Evolutionary conservation across 1,140 invertebrate genomes (phyloP), one percentile per base, ranked within the genome.

Genomic region (Apis laboriosa): DNA sequence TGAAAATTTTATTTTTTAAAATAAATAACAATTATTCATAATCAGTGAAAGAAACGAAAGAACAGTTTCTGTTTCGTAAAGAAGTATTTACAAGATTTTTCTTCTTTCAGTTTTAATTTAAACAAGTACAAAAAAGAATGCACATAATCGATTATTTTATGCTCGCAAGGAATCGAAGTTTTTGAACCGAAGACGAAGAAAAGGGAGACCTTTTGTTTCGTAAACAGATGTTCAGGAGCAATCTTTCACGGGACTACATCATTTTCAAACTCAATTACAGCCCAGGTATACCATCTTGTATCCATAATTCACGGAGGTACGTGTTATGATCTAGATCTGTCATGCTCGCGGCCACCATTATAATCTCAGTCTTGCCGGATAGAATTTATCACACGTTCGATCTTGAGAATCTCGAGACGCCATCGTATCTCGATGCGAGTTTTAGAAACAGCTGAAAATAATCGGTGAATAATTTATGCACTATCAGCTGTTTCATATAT

Each of bases 71-170:
- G 21, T 60, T 60, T n/a, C 9, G 21, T 21, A 60, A 19, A 64
- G 1, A 11, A 9, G 9, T 15, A 2, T 64, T 17, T 0, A 34
- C 43, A 49, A 13, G 11, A 51, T 24, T 51, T 2, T 11, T 15
- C 2, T 13, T n/a, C 4, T 12, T 12, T 17, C 15, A 15, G 17
- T 0, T 15, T n/a, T 15, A 51, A 34, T 13, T 28, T 66, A 13
- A 66, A 17, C 63, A 19, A 70, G 21, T 24, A 53, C 15, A 17
- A 55, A 17, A 55, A 55, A 17, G 70, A 55, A 72, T 13, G 70
- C 49, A 72, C 19, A 24, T 21, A 13, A 72, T 72, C 70, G 70
- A 72, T 55, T 49, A 19, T 28, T 72, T 72, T 11, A 71, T 13
- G 68, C 15, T 53, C 13, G 68, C 49, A 24, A 70, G 43, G 13